Conservation (phyloP, 2,888 invertebrate genomes). For the Cephus spinipes region DNA sequence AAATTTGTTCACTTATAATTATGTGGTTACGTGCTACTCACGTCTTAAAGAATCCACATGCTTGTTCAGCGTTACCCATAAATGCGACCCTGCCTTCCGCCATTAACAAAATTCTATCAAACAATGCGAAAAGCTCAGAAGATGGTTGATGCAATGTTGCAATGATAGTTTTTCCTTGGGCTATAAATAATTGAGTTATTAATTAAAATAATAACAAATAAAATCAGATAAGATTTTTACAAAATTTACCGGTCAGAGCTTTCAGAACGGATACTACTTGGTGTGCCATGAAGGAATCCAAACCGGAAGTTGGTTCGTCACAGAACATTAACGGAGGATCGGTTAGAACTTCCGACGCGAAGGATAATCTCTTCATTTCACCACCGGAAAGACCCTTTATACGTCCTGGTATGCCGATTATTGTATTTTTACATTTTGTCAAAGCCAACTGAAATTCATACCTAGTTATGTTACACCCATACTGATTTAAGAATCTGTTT, state of each 20-base stretch:
- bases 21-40: constrained; percentile 65
- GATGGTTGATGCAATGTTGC: constrained; percentile 97
- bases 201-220: not conserved
- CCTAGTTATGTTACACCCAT: not conserved
- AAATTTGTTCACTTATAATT: not conserved
- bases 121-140: constrained; percentile 89
- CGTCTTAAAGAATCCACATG: constrained; percentile 84
- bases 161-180: constrained; percentile 89
- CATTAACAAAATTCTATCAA: constrained; percentile 89
- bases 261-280: constrained; percentile 82
- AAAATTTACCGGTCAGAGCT: constrained; percentile 69
- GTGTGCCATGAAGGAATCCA: constrained; percentile 97
- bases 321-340: constrained; percentile 96
- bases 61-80: constrained; percentile 84
- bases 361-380: constrained; percentile 93
- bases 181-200: constrained; percentile 31
- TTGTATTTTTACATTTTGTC: constrained; percentile 89
- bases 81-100: constrained; percentile 93
- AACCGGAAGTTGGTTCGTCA: constrained; percentile 96
- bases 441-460: constrained; percentile 77
- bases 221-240: not conserved
- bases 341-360: constrained; percentile 96
- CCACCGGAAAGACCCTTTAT: constrained; percentile 96
- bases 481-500: not conserved
- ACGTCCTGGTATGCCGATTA: constrained; percentile 89